Evolutionary conservation across 1,140 invertebrate genomes (phyloP).

Genomic region (Platorchestia sp.): DNA sequence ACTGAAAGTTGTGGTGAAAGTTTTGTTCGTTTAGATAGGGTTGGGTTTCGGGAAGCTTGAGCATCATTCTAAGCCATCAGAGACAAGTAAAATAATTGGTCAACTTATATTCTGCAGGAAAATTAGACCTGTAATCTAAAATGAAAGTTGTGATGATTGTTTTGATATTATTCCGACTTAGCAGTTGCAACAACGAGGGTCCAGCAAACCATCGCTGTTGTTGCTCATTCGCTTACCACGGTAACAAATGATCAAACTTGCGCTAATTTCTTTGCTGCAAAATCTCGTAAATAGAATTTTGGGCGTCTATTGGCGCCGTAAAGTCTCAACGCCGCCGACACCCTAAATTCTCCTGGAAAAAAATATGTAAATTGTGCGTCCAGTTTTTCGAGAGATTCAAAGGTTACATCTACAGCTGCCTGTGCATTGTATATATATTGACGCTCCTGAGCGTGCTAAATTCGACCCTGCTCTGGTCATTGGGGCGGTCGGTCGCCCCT

Average conservation of each 20-base stretch:
- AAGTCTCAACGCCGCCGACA: too few species aligned
- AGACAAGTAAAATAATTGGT: too few species aligned
- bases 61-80: too few species aligned
- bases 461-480: background rate
- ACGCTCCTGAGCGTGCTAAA: background rate
- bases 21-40: too few species aligned
- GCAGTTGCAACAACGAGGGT: background rate
- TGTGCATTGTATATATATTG: background rate
- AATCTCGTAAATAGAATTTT: background rate
- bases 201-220: background rate
- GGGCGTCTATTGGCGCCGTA: background rate
- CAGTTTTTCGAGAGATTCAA: background rate
- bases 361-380: background rate
- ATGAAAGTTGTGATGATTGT: too few species aligned
- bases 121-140: too few species aligned
- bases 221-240: background rate
- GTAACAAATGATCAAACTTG: background rate
- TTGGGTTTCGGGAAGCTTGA: too few species aligned
- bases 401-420: background rate
- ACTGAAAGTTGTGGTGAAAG: too few species aligned
- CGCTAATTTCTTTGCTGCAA: background rate
- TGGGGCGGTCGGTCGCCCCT: too few species aligned
- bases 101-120: too few species aligned
- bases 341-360: background rate
- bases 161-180: background rate